Base-by-base conservation (phyloP, 2,797 vertebrate species). In the Pangasius krempfi region DNA sequence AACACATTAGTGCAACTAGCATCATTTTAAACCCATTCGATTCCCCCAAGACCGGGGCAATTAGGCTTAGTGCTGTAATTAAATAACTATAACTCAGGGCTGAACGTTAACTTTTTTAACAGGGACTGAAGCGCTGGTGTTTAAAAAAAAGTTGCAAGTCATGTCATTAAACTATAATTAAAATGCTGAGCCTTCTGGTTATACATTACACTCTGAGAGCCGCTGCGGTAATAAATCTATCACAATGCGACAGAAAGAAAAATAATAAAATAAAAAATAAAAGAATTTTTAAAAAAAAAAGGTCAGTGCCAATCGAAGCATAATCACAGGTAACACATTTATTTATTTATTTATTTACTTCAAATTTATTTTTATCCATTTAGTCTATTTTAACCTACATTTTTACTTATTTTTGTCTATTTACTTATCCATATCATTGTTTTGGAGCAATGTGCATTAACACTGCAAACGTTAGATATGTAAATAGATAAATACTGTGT, bases 41-140 rank as follows among this genome's bases (percentile, higher is more conserved):
- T 52, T 84, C 83, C 83, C 44, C 47, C 9, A 22, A 81, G 79
- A 84, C 44, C 16, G 8, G 60, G 4, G 64, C 83, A 37, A 84
- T 84, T 68, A 84, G 64, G 30, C 62, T 30, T 62, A 27, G 37
- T 82, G 80, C 25, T 22, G 64, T 70, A 68, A 84, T 70, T 84
- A 84, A 84, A 70, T 12, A 84, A 25, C 83, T 84, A 84, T 66
- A 84, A 84, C 83, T 84, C 82, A 33, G 64, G n/a, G 64, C 64
- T 68, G 64, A 70, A 33, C 10, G 8, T 12, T 44, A 70, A 52
- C 18, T 30, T 52, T 40, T 80, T 76, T 37, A 64, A 47, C 37
- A 66, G 37, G 2, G 58, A 82, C 22, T 50, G 40, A 83, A 64
- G 13, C 4, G n/a, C n/a, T 52, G 64, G 62, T 33, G 40, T 44